phyloP scores from a whole-genome alignment of 2,888 invertebrate genomes.

The Loripinus fragilis region DNA sequence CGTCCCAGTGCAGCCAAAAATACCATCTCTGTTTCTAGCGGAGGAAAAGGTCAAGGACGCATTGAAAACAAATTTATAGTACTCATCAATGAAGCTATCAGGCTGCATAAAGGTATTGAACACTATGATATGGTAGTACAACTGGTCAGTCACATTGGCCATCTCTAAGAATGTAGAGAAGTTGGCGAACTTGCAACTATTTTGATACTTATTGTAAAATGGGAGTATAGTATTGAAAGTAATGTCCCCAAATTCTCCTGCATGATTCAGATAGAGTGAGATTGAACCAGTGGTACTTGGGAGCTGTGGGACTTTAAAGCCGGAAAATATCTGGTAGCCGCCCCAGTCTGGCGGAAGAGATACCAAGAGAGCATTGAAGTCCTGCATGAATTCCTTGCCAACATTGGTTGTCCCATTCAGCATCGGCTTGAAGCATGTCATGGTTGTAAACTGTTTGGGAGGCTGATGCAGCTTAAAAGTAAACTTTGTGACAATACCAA shows the following conservation, averaged over 20 bases:
- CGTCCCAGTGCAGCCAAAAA: conserved; percentile 44
- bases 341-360: conserved; percentile 57
- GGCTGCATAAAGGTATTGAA: conserved; percentile 51
- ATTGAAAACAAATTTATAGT: conserved; percentile 36
- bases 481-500: conserved; percentile 54
- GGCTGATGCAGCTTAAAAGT: conserved; percentile 52
- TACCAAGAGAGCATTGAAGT: conserved; percentile 33
- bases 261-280: conserved; percentile 38
- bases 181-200: conserved; percentile 34
- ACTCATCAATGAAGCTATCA: conserved; percentile 40
- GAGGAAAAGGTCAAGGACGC: conserved; percentile 5
- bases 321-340: conserved; percentile 43
- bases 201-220: not conserved
- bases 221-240: conserved; percentile 46
- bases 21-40: not conserved
- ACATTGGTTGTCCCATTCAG: conserved; percentile 15
- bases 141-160: conserved; percentile 33
- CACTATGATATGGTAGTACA: conserved; percentile 34
- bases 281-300: conserved; percentile 22
- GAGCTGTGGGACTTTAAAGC: not conserved
- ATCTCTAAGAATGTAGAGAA: conserved; percentile 54
- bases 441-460: conserved; percentile 38
- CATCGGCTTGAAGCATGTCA: conserved; percentile 35
- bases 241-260: conserved; percentile 41
- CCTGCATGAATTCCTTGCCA: conserved; percentile 28